A percentile compares a stretch with the other conserved stretches of the same genome.
Conservation (phyloP, 2,888 invertebrate species). For the Melanotus villosus region DNA sequence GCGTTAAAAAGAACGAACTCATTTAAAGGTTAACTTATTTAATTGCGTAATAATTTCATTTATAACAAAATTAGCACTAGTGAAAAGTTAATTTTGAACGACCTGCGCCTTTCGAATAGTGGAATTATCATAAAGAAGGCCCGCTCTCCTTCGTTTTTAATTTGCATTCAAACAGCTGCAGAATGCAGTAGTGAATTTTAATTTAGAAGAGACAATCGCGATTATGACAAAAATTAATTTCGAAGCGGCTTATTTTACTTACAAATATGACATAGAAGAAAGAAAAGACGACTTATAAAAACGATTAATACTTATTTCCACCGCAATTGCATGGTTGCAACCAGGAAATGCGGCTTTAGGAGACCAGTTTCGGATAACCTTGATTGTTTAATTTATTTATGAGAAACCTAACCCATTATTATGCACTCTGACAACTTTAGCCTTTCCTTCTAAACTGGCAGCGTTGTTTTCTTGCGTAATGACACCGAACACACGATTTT, state of each 20-base stretch:
- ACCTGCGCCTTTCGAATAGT: too few species aligned
- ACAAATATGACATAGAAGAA: background rate
- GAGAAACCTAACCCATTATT: constrained; percentile 65
- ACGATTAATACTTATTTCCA: constrained; percentile 50
- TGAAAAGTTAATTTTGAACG: too few species aligned
- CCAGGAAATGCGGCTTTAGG: constrained; percentile 59
- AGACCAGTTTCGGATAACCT: constrained; percentile 65
- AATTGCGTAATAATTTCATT: too few species aligned
- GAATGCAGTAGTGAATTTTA: constrained; percentile 30
- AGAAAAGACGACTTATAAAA: background rate
- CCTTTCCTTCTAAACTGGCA: constrained; percentile 57
- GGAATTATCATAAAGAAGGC: constrained; percentile 1
- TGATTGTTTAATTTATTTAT: constrained; percentile 65
- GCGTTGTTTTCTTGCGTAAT: constrained; percentile 49
- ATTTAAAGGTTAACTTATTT: too few species aligned
- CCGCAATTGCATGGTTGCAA: constrained; percentile 52
- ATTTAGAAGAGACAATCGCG: too few species aligned
- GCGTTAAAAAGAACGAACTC: too few species aligned
- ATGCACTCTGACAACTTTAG: constrained; percentile 62
- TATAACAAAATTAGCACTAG: too few species aligned
- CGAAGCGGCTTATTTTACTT: background rate
- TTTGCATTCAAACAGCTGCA: constrained; percentile 29
- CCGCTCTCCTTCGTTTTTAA: constrained; percentile 14
- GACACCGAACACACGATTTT: constrained; percentile 36
- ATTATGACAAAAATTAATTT: background rate